Evolutionary conservation across 2,888 invertebrate genomes (phyloP).

Genomic region (Danaus chrysippus): DNA sequence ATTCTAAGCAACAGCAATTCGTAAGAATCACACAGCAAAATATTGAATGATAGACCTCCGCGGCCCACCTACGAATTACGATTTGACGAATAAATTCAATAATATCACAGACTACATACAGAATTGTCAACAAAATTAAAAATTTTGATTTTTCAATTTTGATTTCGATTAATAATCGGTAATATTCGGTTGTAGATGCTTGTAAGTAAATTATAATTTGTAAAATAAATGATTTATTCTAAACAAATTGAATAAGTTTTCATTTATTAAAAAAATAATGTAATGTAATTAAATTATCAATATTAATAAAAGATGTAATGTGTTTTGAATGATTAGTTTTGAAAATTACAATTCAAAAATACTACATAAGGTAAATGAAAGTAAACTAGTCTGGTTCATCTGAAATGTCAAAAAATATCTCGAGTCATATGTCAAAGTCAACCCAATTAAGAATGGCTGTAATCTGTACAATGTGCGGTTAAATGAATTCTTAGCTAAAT

Average conservation of each 20-base stretch:
- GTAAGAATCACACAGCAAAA: constrained; percentile 14
- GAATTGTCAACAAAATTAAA: not conserved
- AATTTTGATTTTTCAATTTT: no score
- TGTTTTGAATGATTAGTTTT: no score
- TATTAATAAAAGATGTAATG: no score
- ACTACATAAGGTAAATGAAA: no score
- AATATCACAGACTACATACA: constrained; percentile 1
- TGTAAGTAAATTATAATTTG: no score
- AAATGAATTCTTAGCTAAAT: not conserved
- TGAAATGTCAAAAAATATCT: not conserved
- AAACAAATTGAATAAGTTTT: no score
- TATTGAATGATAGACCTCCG: constrained; percentile 8
- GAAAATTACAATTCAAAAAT: no score
- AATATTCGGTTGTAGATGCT: no score
- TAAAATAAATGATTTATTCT: no score
- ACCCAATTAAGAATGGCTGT: constrained; percentile 1
- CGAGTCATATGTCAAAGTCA: constrained; percentile 4
- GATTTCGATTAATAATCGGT: no score
- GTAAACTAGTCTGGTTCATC: not conserved
- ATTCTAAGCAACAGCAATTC: not conserved
- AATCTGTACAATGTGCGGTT: not conserved
- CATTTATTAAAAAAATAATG: no score
- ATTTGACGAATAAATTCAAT: constrained; percentile 9
- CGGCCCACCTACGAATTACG: constrained; percentile 2
- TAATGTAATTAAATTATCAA: no score